These are phyloP conservation scores for Anthoscopus minutus DNA, from an alignment of 2,113 vertebrate species.

Conservation along the genomic window DNA sequence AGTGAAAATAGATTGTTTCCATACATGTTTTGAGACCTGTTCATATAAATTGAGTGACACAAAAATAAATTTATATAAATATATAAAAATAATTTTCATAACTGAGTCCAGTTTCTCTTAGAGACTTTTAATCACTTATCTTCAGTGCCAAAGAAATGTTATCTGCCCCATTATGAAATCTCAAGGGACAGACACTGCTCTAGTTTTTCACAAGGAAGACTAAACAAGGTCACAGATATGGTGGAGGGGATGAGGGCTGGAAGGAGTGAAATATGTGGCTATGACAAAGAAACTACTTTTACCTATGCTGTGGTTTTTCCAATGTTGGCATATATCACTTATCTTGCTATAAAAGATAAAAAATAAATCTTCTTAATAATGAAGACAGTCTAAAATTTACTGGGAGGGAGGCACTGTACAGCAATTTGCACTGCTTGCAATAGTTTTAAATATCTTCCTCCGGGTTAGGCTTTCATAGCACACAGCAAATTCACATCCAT, in stretches of 20 bases:
- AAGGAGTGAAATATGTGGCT: neutral
- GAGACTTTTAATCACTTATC: neutral
- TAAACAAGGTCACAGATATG: neutral
- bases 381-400: neutral
- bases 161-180: neutral
- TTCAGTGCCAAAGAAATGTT: neutral
- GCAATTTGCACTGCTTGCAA: neutral
- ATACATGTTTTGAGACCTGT: neutral
- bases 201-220: neutral
- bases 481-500: neutral
- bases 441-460: conserved; percentile 21
- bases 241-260: neutral
- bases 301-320: neutral
- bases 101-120: neutral
- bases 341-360: neutral
- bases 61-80: neutral
- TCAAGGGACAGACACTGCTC: neutral
- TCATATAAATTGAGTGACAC: neutral
- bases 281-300: neutral
- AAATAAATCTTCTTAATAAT: neutral
- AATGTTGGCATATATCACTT: neutral
- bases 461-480: neutral
- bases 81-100: neutral
- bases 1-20: neutral
- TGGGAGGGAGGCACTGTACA: neutral